Conservation (phyloP, 2,113 vertebrate species). For the Pachyramphus minor region DNA sequence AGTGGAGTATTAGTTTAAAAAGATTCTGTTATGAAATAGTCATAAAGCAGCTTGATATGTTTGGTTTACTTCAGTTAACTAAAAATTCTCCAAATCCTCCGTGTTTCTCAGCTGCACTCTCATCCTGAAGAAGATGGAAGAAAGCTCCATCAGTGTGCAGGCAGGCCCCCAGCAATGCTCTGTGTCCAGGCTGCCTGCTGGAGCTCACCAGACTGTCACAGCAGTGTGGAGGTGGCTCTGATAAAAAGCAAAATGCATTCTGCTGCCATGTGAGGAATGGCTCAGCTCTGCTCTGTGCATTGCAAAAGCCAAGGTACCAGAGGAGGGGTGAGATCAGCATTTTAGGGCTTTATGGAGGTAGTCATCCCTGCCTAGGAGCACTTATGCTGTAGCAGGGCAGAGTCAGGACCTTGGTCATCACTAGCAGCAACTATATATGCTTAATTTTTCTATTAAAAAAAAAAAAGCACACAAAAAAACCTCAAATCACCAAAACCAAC, state of each 20-base stretch:
- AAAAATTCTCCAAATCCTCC: background rate
- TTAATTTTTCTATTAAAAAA: background rate
- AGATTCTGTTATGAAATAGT: slow-evolving; percentile 25
- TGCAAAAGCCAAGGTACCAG: background rate
- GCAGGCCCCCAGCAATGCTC: background rate
- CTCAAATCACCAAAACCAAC: background rate
- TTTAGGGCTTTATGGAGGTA: background rate
- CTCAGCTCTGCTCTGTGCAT: background rate
- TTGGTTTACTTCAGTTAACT: slow-evolving; percentile 41
- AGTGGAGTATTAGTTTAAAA: slow-evolving; percentile 53
- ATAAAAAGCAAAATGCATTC: slow-evolving; percentile 13
- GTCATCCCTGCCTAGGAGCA: background rate
- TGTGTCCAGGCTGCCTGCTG: background rate
- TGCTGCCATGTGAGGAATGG: slow-evolving; percentile 19
- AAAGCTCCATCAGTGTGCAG: background rate
- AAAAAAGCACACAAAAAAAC: background rate
- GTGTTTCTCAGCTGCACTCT: background rate
- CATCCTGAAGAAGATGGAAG: background rate
- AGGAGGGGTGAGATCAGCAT: background rate
- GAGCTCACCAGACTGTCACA: background rate
- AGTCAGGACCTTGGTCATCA: background rate
- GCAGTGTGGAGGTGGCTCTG: background rate
- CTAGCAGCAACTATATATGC: background rate
- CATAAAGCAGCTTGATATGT: slow-evolving; percentile 27
- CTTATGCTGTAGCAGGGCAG: background rate